A percentile compares a stretch with the other conserved stretches of the same genome.
These are phyloP conservation scores for Pseudotriccus pelzelni DNA, from an alignment of 2,797 vertebrate genomes.

Conservation along the genomic window DNA sequence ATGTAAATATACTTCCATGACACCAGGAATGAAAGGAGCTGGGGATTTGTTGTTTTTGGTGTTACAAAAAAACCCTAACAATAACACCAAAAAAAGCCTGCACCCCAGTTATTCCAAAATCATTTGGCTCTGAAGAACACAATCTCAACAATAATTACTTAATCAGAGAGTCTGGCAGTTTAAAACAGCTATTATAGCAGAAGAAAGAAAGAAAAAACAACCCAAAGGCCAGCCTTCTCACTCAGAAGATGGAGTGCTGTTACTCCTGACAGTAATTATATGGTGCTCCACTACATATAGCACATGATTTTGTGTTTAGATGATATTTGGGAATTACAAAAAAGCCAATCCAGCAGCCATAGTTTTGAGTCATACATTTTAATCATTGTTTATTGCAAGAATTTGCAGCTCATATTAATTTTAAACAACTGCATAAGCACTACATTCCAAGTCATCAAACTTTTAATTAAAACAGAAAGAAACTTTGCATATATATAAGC, in stretches of 20 bases:
- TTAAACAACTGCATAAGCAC: neutral
- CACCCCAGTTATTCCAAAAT: neutral
- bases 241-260: neutral
- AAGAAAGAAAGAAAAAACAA: neutral
- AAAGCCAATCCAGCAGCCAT: neutral
- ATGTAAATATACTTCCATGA: neutral
- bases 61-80: neutral
- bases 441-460: neutral
- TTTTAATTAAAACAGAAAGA: neutral
- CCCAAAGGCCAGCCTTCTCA: neutral
- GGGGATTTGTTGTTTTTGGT: neutral
- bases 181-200: neutral
- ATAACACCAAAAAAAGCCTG: neutral
- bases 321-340: neutral
- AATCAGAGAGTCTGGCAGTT: neutral
- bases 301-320: neutral
- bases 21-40: neutral
- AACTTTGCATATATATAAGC: neutral
- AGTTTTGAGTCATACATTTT: neutral
- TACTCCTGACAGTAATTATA: conserved; percentile 24
- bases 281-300: neutral
- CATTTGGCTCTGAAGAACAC: neutral
- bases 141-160: neutral
- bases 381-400: conserved; percentile 2
- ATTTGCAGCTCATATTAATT: neutral